phyloP scores from a whole-genome alignment of 2,888 invertebrate genomes.

The Gryllus longicercus region DNA sequence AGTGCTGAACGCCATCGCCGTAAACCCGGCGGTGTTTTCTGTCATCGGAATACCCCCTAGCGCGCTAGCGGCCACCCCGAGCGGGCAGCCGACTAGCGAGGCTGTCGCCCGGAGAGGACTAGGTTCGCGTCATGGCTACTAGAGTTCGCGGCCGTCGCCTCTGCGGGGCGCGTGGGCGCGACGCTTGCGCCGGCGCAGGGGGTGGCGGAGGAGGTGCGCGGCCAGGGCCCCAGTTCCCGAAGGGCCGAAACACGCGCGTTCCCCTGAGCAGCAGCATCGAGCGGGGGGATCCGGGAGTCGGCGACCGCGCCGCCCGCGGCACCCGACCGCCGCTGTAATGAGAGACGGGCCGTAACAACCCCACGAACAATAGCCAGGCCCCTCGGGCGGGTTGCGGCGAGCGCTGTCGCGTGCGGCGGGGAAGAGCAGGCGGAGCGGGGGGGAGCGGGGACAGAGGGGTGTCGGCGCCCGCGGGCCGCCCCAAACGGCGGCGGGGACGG shows the following conservation, averaged over 20 bases:
- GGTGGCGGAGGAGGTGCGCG: too few species aligned
- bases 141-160: not conserved
- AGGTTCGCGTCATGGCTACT: not conserved
- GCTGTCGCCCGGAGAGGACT: not conserved
- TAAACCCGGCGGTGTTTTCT: too few species aligned
- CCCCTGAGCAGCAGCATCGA: too few species aligned
- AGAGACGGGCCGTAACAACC: constrained; percentile 17
- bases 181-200: not conserved
- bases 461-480: constrained; percentile 37
- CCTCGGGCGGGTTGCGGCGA: not conserved
- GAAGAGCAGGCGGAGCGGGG: not conserved
- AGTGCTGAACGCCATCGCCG: too few species aligned
- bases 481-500: too few species aligned
- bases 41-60: too few species aligned
- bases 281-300: not conserved
- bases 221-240: too few species aligned
- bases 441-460: not conserved
- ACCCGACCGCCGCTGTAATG: constrained; percentile 6
- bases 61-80: too few species aligned
- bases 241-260: too few species aligned
- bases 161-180: not conserved
- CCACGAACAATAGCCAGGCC: not conserved
- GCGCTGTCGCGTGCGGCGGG: not conserved
- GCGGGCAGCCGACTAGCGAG: too few species aligned
- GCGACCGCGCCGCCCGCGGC: not conserved